phyloP scores from a whole-genome alignment of 1,140 invertebrate genomes.

The Gonatopus flavifemur region DNA sequence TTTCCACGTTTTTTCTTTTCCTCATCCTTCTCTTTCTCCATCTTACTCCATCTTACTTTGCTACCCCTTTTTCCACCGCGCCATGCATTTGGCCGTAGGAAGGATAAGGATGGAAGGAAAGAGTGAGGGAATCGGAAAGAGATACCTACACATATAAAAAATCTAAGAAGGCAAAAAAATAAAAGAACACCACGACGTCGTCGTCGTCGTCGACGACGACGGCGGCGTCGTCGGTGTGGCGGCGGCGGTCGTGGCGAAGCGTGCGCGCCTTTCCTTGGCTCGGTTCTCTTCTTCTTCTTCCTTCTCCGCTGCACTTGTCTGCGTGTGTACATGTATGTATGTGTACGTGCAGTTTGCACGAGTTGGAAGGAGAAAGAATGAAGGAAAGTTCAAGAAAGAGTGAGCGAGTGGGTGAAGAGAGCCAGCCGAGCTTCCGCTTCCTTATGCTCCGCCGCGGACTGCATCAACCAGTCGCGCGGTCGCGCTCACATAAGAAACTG shows the following conservation, averaged over 20 bases:
- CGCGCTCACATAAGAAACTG: conserved; percentile 55
- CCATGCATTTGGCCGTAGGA: conserved; percentile 14
- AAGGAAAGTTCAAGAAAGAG: conserved; percentile 20
- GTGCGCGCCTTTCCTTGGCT: conserved; percentile 56
- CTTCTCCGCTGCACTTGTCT: conserved; percentile 5
- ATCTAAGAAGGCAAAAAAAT: conserved; percentile 25
- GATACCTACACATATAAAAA: too few relatives aligned
- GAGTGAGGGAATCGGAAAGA: conserved; percentile 9
- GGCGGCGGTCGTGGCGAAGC: conserved; percentile 51
- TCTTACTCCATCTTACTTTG: conserved; percentile 17
- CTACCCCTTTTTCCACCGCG: conserved; percentile 14
- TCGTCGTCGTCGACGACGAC: conserved; percentile 21
- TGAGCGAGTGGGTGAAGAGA: conserved; percentile 34
- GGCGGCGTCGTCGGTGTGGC: conserved; percentile 39
- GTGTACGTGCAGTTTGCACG: background rate
- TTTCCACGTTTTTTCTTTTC: conserved; percentile 2
- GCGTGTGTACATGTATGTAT: background rate
- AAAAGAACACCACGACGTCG: conserved; percentile 29
- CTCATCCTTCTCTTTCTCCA: conserved; percentile 10
- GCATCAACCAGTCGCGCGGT: conserved; percentile 59
- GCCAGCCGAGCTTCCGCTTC: conserved; percentile 56
- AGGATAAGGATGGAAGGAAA: conserved; percentile 1
- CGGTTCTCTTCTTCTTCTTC: too few relatives aligned
- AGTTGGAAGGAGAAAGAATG: conserved; percentile 20
- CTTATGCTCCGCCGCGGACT: conserved; percentile 56